Conservation (phyloP, 2,797 vertebrate species). For the Arrhamphus sclerolepis region DNA sequence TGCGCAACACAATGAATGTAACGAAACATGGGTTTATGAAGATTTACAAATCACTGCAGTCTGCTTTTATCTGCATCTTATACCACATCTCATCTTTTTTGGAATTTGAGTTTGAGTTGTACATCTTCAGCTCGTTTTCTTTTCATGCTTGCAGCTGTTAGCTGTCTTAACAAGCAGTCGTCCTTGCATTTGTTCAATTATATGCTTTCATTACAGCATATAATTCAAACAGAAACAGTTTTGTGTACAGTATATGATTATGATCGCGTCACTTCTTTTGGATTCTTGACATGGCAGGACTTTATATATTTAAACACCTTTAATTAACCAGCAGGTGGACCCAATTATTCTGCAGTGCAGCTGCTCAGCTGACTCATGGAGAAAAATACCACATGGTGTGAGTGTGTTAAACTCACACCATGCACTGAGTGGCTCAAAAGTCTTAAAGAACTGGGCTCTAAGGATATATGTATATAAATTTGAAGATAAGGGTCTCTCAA, state of each 20-base stretch:
- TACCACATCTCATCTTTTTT: too few relatives aligned
- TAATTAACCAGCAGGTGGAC: slow-evolving; percentile 37
- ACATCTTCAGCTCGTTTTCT: background rate
- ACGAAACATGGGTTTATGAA: too few relatives aligned
- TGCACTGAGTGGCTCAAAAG: background rate
- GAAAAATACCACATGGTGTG: too few relatives aligned
- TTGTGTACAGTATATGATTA: slow-evolving; percentile 2
- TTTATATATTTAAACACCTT: slow-evolving; percentile 23
- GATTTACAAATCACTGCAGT: too few relatives aligned
- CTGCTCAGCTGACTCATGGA: background rate
- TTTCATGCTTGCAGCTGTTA: slow-evolving; percentile 5
- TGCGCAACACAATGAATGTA: too few relatives aligned
- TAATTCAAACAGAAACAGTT: slow-evolving; percentile 25
- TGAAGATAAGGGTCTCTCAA: background rate
- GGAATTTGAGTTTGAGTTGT: background rate
- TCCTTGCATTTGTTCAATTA: slow-evolving; percentile 22
- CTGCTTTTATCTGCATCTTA: too few relatives aligned
- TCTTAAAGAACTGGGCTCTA: background rate
- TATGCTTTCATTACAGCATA: slow-evolving; percentile 12
- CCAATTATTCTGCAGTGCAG: slow-evolving; percentile 4
- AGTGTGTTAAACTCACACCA: background rate
- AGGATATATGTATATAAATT: background rate
- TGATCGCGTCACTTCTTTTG: slow-evolving; percentile 8
- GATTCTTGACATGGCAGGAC: slow-evolving; percentile 10
- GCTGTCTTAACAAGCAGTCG: slow-evolving; percentile 6